phyloP scores from a whole-genome alignment of 2,113 vertebrate species.

The Podarcis raffonei region DNA sequence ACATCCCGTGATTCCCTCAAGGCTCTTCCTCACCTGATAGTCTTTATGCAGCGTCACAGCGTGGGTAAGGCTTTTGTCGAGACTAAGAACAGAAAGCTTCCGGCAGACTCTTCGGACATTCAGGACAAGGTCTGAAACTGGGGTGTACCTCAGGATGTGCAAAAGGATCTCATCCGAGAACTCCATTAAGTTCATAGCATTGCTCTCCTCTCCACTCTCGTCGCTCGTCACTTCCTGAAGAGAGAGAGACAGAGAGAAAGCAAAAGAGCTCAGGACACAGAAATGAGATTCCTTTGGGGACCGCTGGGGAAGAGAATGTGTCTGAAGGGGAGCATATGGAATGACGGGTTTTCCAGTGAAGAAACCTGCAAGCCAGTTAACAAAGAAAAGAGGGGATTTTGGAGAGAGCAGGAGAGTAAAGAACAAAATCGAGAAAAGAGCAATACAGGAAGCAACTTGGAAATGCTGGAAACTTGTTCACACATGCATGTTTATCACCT shows the following conservation, averaged over 20 bases:
- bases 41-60: slow-evolving; percentile 85
- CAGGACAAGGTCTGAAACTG: slow-evolving; percentile 87
- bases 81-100: slow-evolving; percentile 84
- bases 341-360: too few relatives aligned
- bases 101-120: slow-evolving; percentile 87
- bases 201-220: slow-evolving; percentile 62
- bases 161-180: slow-evolving; percentile 95
- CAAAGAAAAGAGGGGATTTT: too few relatives aligned
- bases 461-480: too few relatives aligned
- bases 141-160: slow-evolving; percentile 88
- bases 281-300: too few relatives aligned
- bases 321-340: not conserved
- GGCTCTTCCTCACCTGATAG: slow-evolving; percentile 81
- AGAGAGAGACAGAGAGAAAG: not conserved
- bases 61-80: slow-evolving; percentile 91
- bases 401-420: too few relatives aligned
- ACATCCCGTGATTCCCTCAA: not conserved
- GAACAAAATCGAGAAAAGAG: too few relatives aligned
- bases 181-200: slow-evolving; percentile 82
- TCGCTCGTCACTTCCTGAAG: slow-evolving; percentile 73
- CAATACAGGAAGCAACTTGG: too few relatives aligned
- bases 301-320: not conserved
- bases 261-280: not conserved
- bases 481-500: too few relatives aligned
- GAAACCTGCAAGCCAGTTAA: too few relatives aligned